Evolutionary conservation across 2,113 vertebrate genomes (phyloP).

Genomic region (Nannobrachium achirus): DNA sequence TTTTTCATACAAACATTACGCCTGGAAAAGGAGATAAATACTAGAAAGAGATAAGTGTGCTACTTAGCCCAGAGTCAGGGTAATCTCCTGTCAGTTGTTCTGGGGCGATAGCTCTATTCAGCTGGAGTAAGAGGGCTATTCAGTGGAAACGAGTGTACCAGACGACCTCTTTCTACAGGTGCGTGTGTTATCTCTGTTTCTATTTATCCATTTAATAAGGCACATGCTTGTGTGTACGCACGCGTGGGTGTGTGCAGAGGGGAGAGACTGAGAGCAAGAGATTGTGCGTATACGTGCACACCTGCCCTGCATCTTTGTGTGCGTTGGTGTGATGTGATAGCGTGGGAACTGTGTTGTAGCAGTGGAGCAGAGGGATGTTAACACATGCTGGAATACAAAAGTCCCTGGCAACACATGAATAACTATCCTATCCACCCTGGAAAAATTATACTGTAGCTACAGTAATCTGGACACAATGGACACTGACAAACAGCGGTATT

Average conservation of each 20-base stretch:
- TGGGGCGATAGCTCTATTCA: constrained; percentile 35
- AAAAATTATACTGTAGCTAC: constrained; percentile 5
- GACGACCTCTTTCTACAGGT: constrained; percentile 7
- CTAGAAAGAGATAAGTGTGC: background rate
- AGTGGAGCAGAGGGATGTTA: background rate
- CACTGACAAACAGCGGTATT: background rate
- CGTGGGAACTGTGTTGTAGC: background rate
- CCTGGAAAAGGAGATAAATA: background rate
- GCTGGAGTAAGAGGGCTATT: background rate
- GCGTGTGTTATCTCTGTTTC: constrained; percentile 38
- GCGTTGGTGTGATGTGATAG: background rate
- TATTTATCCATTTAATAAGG: constrained; percentile 24
- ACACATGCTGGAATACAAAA: background rate
- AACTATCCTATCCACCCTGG: constrained; percentile 5
- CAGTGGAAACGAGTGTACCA: constrained; percentile 8
- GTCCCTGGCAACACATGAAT: constrained; percentile 7
- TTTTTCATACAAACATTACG: background rate
- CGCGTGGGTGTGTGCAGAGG: constrained; percentile 6
- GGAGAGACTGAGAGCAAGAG: background rate
- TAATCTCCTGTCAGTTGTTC: constrained; percentile 1
- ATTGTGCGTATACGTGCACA: background rate
- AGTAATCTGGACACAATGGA: constrained; percentile 15
- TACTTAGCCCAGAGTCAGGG: background rate
- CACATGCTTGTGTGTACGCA: constrained; percentile 9
- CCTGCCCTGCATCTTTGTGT: background rate